phyloP scores from a whole-genome alignment of 2,113 vertebrate species.

The Myodes glareolus region DNA sequence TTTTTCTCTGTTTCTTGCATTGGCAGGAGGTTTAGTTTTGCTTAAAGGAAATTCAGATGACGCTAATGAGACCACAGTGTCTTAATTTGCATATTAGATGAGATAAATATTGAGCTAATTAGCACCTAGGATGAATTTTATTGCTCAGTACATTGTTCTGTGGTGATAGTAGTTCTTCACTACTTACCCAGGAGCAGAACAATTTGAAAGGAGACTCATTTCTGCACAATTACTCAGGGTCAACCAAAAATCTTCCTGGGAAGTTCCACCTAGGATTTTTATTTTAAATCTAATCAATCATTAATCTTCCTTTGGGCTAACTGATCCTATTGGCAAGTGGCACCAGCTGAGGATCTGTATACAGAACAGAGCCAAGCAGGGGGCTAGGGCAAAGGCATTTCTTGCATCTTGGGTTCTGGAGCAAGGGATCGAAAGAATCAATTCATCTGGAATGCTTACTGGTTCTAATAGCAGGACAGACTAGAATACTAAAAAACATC shows the following conservation, averaged over 20 bases:
- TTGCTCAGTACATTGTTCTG: constrained; percentile 77
- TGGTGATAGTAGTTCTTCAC: constrained; percentile 70
- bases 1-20: constrained; percentile 63
- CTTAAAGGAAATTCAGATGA: constrained; percentile 84
- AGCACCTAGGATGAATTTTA: constrained; percentile 84
- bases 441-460: background rate
- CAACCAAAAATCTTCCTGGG: background rate
- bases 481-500: background rate
- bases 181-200: constrained; percentile 67
- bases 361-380: background rate
- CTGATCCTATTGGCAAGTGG: background rate
- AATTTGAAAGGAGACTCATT: constrained; percentile 69
- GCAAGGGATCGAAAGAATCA: background rate
- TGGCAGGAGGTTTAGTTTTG: constrained; percentile 82
- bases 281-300: background rate
- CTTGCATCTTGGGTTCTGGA: background rate
- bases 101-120: constrained; percentile 90
- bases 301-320: background rate
- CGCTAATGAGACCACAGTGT: constrained; percentile 86
- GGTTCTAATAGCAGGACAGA: background rate
- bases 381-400: background rate
- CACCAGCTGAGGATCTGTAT: background rate
- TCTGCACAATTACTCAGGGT: constrained; percentile 8
- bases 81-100: constrained; percentile 89
- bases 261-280: constrained; percentile 15